These are phyloP conservation scores for Coregonus clupeaformis DNA, from an alignment of 2,113 vertebrate species.

Conservation along the genomic window DNA sequence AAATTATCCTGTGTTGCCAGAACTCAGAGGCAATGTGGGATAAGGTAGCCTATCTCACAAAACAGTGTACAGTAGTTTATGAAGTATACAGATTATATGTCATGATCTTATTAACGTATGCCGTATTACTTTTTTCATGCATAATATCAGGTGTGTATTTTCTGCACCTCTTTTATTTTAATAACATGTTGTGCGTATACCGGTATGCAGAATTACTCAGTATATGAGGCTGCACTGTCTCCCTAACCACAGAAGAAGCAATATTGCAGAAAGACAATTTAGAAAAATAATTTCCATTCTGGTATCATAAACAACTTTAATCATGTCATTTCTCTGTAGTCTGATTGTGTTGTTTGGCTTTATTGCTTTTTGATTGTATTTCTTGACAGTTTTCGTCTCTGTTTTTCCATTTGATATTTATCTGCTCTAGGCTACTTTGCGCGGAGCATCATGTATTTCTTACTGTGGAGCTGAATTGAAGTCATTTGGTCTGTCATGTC, in stretches of 20 bases:
- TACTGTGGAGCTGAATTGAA: conserved; percentile 58
- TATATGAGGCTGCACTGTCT: conserved; percentile 2
- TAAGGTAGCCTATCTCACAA: conserved; percentile 53
- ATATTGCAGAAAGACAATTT: conserved; percentile 38
- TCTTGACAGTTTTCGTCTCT: conserved; percentile 49
- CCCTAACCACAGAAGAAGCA: conserved; percentile 19
- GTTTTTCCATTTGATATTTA: conserved; percentile 57
- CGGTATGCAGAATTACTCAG: not conserved
- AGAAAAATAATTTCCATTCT: conserved; percentile 27
- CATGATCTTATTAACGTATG: not conserved
- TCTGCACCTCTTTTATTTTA: not conserved
- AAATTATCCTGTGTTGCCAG: conserved; percentile 67
- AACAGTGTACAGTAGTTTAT: conserved; percentile 6
- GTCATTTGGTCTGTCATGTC: conserved; percentile 68
- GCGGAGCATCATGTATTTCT: conserved; percentile 31
- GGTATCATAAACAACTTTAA: conserved; percentile 56
- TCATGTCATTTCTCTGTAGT: conserved; percentile 37
- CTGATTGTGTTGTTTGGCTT: conserved; percentile 42
- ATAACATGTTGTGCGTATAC: too few species aligned
- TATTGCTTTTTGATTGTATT: conserved; percentile 66
- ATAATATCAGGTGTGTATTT: not conserved
- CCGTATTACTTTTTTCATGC: not conserved
- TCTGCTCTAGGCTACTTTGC: conserved; percentile 30
- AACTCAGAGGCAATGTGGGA: conserved; percentile 53
- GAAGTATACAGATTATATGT: not conserved